phyloP scores from a whole-genome alignment of 2,113 vertebrate genomes.

The Eurystomus gularis region DNA sequence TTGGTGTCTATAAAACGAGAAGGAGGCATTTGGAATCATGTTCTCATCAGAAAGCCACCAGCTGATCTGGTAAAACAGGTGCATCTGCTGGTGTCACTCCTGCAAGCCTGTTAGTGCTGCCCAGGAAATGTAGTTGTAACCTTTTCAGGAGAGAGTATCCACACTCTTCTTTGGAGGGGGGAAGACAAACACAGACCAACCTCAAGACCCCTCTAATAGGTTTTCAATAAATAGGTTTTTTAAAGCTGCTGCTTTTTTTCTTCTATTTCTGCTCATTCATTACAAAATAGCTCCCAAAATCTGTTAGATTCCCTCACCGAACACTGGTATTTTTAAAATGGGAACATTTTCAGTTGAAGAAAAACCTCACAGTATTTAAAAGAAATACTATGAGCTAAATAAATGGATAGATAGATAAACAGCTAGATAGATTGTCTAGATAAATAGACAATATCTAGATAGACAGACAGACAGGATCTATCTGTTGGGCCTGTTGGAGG shows the following conservation, averaged over 20 bases:
- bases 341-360: not conserved
- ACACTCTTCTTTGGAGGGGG: not conserved
- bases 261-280: not conserved
- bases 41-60: not conserved
- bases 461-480: too few species aligned
- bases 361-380: not conserved
- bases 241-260: not conserved
- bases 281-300: not conserved
- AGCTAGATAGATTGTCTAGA: too few species aligned
- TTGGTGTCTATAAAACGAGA: not conserved
- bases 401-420: not conserved
- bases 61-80: not conserved
- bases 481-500: too few species aligned
- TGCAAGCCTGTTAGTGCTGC: not conserved
- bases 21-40: not conserved
- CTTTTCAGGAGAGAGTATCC: not conserved
- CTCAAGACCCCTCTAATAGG: too few species aligned
- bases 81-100: not conserved
- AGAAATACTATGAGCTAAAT: not conserved
- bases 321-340: not conserved
- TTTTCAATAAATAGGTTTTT: too few species aligned
- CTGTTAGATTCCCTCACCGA: not conserved
- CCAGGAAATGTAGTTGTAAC: not conserved
- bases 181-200: not conserved
- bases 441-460: too few species aligned